Evolutionary conservation across 92 coral and sea anemone species (phyloP).

Genomic region (Epizoanthus illoricatus): DNA sequence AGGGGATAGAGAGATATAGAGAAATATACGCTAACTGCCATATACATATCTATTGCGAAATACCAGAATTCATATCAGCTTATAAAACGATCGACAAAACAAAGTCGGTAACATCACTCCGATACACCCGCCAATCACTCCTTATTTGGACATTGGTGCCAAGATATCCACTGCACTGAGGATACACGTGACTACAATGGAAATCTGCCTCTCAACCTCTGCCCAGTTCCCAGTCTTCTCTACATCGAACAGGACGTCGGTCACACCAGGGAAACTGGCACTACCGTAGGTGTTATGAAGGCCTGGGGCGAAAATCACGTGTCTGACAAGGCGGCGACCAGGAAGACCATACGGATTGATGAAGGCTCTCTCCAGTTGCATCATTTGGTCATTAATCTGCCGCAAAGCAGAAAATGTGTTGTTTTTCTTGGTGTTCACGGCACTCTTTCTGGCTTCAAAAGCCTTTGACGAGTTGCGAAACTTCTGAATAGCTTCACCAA

Average conservation of each 20-base stretch:
- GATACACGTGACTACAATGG: slow-evolving; percentile 60
- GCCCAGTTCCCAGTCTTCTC: slow-evolving; percentile 69
- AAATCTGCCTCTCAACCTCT: slow-evolving; percentile 60
- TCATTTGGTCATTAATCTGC: slow-evolving; percentile 73
- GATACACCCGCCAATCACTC: not conserved
- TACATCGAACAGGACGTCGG: slow-evolving; percentile 62
- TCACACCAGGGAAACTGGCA: slow-evolving; percentile 68
- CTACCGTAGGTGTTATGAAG: slow-evolving; percentile 64
- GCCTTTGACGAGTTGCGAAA: not conserved
- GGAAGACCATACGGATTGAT: slow-evolving; percentile 77
- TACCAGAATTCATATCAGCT: too few species aligned
- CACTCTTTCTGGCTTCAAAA: not conserved
- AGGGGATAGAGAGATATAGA: too few species aligned
- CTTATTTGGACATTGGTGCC: slow-evolving; percentile 16
- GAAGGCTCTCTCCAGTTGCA: slow-evolving; percentile 69
- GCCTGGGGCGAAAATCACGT: slow-evolving; percentile 74
- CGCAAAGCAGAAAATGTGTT: slow-evolving; percentile 60
- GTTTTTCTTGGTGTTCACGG: not conserved
- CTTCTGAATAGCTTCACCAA: not conserved
- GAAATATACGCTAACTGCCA: too few species aligned
- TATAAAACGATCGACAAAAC: too few species aligned
- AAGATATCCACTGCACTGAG: slow-evolving; percentile 54
- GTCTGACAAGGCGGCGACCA: slow-evolving; percentile 64
- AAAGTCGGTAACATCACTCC: too few species aligned
- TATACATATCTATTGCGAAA: too few species aligned